Conservation (phyloP, 1,140 invertebrate species). For the Heliothis virescens region DNA sequence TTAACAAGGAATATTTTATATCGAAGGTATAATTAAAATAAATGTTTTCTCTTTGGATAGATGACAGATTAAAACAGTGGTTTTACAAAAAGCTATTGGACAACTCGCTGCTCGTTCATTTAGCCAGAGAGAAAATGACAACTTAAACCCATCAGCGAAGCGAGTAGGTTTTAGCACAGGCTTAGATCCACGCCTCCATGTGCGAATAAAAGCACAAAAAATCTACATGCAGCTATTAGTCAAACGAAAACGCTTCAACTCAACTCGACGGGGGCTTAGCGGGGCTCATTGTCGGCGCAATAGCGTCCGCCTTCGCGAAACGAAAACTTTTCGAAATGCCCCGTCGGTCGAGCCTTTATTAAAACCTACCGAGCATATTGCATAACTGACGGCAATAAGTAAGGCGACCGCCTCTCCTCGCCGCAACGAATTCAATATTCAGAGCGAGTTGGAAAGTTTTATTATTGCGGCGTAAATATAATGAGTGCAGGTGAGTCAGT, state of each 20-base stretch:
- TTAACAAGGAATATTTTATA: conserved; percentile 37
- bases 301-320: conserved; percentile 78
- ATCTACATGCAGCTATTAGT: conserved; percentile 67
- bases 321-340: conserved; percentile 83
- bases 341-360: conserved; percentile 79
- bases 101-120: neutral
- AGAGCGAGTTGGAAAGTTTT: conserved; percentile 83
- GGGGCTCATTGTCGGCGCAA: conserved; percentile 75
- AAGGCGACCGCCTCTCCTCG: conserved; percentile 76
- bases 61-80: neutral
- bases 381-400: conserved; percentile 84
- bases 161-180: conserved; percentile 1
- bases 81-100: neutral
- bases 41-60: too few species aligned
- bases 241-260: conserved; percentile 69
- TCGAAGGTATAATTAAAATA: neutral
- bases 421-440: conserved; percentile 84
- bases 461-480: conserved; percentile 85
- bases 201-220: conserved; percentile 52
- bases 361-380: conserved; percentile 83
- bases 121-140: conserved; percentile 13
- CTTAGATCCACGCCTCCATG: conserved; percentile 33
- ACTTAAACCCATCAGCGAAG: conserved; percentile 7
- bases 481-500: conserved; percentile 83
- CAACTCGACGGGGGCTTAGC: conserved; percentile 65